phyloP scores from a whole-genome alignment of 2,888 invertebrate genomes.

The Diogma glabrata region DNA sequence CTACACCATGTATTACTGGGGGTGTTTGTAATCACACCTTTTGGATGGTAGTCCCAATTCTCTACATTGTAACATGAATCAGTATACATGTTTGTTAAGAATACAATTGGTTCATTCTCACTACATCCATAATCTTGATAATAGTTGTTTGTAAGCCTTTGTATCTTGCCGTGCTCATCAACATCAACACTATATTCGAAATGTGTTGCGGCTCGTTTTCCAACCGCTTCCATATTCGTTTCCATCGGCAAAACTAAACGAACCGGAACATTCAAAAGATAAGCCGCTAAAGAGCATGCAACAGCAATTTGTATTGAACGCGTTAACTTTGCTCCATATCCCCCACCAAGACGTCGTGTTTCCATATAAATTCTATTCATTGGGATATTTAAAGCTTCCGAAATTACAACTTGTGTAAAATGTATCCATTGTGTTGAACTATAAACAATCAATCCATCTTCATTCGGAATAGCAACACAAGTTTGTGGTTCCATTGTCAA shows the following conservation, averaged over 20 bases:
- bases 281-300: constrained; percentile 56
- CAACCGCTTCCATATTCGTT: constrained; percentile 50
- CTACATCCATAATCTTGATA: constrained; percentile 32
- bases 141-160: constrained; percentile 15
- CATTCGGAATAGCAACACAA: constrained; percentile 48
- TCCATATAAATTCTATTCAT: constrained; percentile 47
- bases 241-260: constrained; percentile 51
- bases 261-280: constrained; percentile 46
- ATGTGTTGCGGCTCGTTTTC: constrained; percentile 41
- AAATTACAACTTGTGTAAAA: constrained; percentile 41
- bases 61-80: constrained; percentile 43
- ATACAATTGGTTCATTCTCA: constrained; percentile 35
- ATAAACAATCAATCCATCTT: constrained; percentile 54
- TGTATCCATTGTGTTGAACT: constrained; percentile 49
- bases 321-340: constrained; percentile 60
- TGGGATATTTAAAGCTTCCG: constrained; percentile 40
- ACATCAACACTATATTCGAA: constrained; percentile 46
- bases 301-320: constrained; percentile 46
- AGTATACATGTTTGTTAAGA: constrained; percentile 33
- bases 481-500: constrained; percentile 58
- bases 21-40: constrained; percentile 42
- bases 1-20: constrained; percentile 19
- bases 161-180: constrained; percentile 43
- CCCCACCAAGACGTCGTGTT: constrained; percentile 57
- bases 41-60: constrained; percentile 55